A percentile compares a stretch with the other conserved stretches of the same genome.
These are phyloP conservation scores for Drosophila greeni DNA, from an alignment of 2,888 invertebrate species.

Conservation along the genomic window DNA sequence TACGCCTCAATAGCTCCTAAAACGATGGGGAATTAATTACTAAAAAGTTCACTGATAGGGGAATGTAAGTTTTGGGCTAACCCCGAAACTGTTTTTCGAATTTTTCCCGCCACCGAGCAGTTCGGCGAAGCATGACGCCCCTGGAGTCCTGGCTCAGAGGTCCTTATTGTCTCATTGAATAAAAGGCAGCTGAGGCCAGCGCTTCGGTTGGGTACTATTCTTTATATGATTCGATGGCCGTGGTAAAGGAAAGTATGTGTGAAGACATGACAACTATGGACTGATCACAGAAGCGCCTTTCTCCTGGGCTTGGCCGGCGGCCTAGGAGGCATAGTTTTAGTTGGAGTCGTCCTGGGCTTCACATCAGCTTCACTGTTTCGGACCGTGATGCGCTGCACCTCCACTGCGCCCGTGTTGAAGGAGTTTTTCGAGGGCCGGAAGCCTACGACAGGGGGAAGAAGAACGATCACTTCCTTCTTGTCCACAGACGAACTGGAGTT, in stretches of 20 bases:
- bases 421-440: constrained; percentile 55
- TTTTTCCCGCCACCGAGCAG: constrained; percentile 6
- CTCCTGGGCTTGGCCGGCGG: constrained; percentile 31
- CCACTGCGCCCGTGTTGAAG: constrained; percentile 9
- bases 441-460: constrained; percentile 45
- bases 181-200: constrained; percentile 40
- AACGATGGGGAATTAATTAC: constrained; percentile 62
- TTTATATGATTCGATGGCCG: constrained; percentile 38
- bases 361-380: not conserved
- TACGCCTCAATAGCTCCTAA: constrained; percentile 43
- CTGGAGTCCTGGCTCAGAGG: constrained; percentile 5
- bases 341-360: not conserved
- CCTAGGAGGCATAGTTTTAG: constrained; percentile 6
- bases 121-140: constrained; percentile 52
- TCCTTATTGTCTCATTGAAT: constrained; percentile 13
- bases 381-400: constrained; percentile 10
- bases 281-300: constrained; percentile 15
- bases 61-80: constrained; percentile 44
- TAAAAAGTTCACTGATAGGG: constrained; percentile 54
- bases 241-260: constrained; percentile 29
- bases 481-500: constrained; percentile 6
- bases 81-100: constrained; percentile 4
- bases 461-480: constrained; percentile 40
- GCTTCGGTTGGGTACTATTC: constrained; percentile 36
- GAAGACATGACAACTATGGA: constrained; percentile 38